Conservation (phyloP, 1,140 invertebrate species). For the Leptinotarsa defecta region DNA sequence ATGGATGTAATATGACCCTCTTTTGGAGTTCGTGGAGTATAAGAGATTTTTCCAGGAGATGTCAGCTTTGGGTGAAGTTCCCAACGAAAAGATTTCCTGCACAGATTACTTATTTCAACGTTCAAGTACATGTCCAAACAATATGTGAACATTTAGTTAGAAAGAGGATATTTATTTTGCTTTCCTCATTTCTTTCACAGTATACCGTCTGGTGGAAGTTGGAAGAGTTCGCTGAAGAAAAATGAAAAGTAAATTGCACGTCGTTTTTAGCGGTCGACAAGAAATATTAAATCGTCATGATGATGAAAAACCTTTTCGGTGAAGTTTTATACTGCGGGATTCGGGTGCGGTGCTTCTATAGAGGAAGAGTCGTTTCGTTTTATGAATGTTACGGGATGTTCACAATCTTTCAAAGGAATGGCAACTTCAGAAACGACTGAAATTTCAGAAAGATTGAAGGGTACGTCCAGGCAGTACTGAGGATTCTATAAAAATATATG, state of each 20-base stretch:
- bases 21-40: neutral
- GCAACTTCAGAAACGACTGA: too few relatives aligned
- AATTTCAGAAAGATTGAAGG: too few relatives aligned
- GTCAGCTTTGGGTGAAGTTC: neutral
- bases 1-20: neutral
- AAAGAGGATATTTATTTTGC: conserved; percentile 3
- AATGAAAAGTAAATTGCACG: neutral
- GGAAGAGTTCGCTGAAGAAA: neutral
- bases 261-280: neutral
- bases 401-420: too few relatives aligned
- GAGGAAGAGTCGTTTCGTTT: too few relatives aligned
- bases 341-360: too few relatives aligned
- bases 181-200: neutral
- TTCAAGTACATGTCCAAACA: conserved; percentile 8
- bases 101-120: conserved; percentile 6
- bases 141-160: conserved; percentile 1
- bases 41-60: neutral
- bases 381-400: too few relatives aligned
- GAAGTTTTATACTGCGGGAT: too few relatives aligned
- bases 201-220: neutral
- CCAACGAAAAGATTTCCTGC: neutral
- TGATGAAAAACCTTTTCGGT: too few relatives aligned
- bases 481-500: too few relatives aligned
- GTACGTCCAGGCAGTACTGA: too few relatives aligned
- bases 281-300: neutral